Conservation (phyloP, 1,140 invertebrate genomes). For the Parapsyche elsis region DNA sequence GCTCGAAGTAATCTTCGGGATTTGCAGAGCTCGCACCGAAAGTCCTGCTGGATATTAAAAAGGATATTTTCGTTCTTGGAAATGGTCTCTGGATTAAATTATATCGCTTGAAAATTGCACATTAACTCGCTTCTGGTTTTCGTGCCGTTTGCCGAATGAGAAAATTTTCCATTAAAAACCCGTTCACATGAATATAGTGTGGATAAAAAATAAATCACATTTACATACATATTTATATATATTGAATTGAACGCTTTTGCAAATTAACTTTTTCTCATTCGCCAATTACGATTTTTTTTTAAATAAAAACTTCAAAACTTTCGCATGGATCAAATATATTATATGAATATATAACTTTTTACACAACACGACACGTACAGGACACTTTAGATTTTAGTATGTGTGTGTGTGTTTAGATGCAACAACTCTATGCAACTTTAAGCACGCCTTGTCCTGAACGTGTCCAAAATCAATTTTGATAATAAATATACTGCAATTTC, state of each 20-base stretch:
- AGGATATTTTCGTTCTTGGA: conserved; percentile 27
- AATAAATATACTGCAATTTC: conserved; percentile 37
- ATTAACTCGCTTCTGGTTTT: conserved; percentile 29
- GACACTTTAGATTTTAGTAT: not conserved
- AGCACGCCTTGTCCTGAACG: not conserved
- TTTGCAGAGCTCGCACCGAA: not conserved
- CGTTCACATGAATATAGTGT: not conserved
- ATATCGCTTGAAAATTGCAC: conserved; percentile 41
- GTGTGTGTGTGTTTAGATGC: no score
- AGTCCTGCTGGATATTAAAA: conserved; percentile 2
- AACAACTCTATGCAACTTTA: no score
- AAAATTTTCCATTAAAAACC: conserved; percentile 6
- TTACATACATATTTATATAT: no score
- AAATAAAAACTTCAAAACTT: not conserved
- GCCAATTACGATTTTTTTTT: not conserved
- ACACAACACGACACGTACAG: not conserved
- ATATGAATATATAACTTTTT: not conserved
- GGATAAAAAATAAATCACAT: no score
- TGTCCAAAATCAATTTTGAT: not conserved
- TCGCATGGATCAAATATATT: not conserved
- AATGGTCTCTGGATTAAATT: conserved; percentile 35
- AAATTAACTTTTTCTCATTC: not conserved
- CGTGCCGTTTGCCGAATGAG: conserved; percentile 7
- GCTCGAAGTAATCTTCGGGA: no score
- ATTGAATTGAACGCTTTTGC: no score